phyloP scores from a whole-genome alignment of 1,140 invertebrate genomes.

The Andricus grossulariae region DNA sequence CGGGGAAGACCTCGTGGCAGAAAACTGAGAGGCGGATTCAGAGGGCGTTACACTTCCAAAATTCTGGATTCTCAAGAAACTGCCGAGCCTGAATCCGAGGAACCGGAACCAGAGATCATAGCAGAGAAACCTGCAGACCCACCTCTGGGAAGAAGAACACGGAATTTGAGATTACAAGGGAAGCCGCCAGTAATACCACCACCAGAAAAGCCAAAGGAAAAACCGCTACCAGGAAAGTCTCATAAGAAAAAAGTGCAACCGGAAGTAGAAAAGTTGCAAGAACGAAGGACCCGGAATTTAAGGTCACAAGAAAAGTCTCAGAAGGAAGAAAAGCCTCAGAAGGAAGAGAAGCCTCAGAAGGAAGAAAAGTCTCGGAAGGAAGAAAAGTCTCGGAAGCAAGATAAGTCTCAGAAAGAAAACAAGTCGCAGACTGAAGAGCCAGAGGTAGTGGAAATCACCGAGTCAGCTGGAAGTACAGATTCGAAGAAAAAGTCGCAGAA shows the following conservation, averaged over 20 bases:
- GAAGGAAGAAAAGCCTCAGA: constrained; percentile 16
- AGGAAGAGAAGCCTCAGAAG: too few relatives aligned
- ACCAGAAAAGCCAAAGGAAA: too few relatives aligned
- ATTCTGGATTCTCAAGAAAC: constrained; percentile 32
- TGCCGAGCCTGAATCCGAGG: constrained; percentile 20
- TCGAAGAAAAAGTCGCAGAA: constrained; percentile 26
- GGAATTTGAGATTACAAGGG: not conserved
- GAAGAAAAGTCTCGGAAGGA: too few relatives aligned
- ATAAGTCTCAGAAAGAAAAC: too few relatives aligned
- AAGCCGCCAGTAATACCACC: not conserved
- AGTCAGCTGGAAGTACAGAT: not conserved
- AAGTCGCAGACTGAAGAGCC: not conserved
- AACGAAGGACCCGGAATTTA: not conserved
- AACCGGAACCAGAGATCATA: not conserved
- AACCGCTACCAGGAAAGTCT: too few relatives aligned
- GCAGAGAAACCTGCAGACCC: constrained; percentile 38
- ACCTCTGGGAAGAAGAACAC: constrained; percentile 40
- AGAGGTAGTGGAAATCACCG: not conserved
- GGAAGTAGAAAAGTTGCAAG: not conserved
- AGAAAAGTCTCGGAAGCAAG: too few relatives aligned
- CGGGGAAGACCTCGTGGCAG: constrained; percentile 66
- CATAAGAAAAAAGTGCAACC: not conserved
- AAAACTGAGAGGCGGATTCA: constrained; percentile 51
- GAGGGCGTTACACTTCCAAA: constrained; percentile 28
- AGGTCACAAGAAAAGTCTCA: constrained; percentile 14